phyloP scores from a whole-genome alignment of 2,113 vertebrate genomes.

The Brachyistius frenatus region DNA sequence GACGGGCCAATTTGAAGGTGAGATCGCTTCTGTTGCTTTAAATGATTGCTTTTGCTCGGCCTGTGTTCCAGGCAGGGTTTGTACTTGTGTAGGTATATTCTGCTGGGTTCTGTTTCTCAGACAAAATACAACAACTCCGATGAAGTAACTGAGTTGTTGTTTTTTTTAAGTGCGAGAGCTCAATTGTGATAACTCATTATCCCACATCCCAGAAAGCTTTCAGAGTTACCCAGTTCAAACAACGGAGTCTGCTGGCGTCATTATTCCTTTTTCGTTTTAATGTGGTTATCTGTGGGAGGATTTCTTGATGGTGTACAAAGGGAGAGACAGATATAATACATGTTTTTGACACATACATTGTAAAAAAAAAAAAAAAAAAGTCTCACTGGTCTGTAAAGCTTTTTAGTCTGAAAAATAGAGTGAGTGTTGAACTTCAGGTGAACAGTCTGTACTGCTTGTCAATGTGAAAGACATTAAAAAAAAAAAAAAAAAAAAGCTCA shows the following conservation, averaged over 20 bases:
- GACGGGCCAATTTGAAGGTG: conserved; percentile 40
- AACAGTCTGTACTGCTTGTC: no score
- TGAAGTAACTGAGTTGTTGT: conserved; percentile 12
- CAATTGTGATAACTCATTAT: conserved; percentile 35
- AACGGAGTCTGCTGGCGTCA: neutral
- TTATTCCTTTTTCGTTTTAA: no score
- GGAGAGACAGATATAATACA: no score
- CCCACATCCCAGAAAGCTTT: conserved; percentile 30
- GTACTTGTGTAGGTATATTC: neutral
- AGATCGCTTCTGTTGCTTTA: conserved; percentile 25
- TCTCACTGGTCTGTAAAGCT: no score
- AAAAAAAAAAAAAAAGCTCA: no score
- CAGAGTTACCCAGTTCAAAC: conserved; percentile 15
- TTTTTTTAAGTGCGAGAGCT: conserved; percentile 31
- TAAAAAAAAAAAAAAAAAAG: no score
- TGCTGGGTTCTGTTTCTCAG: conserved; percentile 37
- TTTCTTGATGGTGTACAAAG: no score
- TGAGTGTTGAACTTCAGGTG: no score
- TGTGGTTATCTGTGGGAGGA: no score
- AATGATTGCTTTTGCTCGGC: conserved; percentile 10
- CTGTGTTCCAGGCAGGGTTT: neutral
- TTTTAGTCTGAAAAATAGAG: no score
- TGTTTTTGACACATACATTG: no score
- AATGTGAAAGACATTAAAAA: no score
- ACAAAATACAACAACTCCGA: conserved; percentile 33